phyloP scores from a whole-genome alignment of 2,113 vertebrate genomes.

The Perca fluviatilis region DNA sequence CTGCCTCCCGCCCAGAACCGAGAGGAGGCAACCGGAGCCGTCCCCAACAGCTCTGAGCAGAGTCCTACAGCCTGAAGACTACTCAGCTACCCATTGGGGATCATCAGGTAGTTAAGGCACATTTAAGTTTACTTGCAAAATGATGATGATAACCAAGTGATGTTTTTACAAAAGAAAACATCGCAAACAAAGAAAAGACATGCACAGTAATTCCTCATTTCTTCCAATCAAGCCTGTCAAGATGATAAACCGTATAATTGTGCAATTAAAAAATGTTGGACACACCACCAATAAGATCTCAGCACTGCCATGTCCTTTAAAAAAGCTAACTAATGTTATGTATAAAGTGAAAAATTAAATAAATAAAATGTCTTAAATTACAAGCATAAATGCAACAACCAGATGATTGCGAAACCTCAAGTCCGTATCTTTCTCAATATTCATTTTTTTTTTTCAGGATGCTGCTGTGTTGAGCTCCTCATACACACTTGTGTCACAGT shows the following conservation, averaged over 20 bases:
- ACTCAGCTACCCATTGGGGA: slow-evolving; percentile 77
- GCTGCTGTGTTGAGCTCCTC: slow-evolving; percentile 41
- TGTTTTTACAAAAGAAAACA: background rate
- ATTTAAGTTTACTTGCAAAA: background rate
- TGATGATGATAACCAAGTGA: background rate
- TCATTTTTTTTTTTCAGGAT: slow-evolving; percentile 48
- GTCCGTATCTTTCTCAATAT: background rate
- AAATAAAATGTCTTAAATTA: background rate
- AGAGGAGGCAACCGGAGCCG: slow-evolving; percentile 84
- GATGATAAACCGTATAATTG: background rate
- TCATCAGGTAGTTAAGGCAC: slow-evolving; percentile 63
- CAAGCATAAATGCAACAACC: background rate
- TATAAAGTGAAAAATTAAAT: background rate
- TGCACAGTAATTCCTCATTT: background rate
- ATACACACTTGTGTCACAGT: background rate
- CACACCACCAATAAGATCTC: background rate
- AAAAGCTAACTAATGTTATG: background rate
- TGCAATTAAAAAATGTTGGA: background rate
- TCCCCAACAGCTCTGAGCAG: slow-evolving; percentile 88
- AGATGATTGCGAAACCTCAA: background rate
- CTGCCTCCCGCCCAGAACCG: slow-evolving; percentile 81
- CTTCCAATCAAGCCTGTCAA: background rate
- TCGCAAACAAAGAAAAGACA: background rate
- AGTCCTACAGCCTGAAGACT: slow-evolving; percentile 84
- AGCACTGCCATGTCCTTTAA: background rate